Conservation (phyloP, 2,113 vertebrate genomes). For the Entelurus aequoreus region DNA sequence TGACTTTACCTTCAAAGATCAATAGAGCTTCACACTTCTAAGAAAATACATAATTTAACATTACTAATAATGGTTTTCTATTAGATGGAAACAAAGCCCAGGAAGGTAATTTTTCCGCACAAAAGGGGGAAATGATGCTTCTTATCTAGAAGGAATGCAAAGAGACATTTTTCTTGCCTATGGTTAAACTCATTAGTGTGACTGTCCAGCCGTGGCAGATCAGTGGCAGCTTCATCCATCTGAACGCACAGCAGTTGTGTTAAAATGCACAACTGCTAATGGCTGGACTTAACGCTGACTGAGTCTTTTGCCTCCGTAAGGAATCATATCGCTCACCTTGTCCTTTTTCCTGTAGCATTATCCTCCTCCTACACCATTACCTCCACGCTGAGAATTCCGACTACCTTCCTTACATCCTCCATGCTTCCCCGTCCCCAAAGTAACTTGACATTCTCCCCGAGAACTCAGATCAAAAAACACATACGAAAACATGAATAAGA, state of each 20-base stretch:
- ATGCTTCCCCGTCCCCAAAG: neutral
- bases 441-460: neutral
- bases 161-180: constrained; percentile 2
- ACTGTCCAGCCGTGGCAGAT: constrained; percentile 9
- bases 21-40: neutral
- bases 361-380: neutral
- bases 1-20: neutral
- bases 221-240: constrained; percentile 7
- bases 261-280: neutral
- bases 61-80: constrained; percentile 4
- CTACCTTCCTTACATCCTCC: neutral
- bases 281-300: constrained; percentile 1
- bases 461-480: too few species aligned
- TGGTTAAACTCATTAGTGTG: constrained; percentile 9
- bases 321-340: neutral
- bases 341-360: neutral
- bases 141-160: neutral
- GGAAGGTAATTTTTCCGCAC: constrained; percentile 11
- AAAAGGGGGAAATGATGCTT: neutral
- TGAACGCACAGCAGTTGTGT: neutral
- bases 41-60: constrained; percentile 23
- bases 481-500: too few species aligned
- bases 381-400: neutral
- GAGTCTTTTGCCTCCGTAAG: constrained; percentile 4
- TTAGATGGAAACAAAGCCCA: neutral